Conservation (phyloP, 2,797 vertebrate species). For the Falco columbarius region DNA sequence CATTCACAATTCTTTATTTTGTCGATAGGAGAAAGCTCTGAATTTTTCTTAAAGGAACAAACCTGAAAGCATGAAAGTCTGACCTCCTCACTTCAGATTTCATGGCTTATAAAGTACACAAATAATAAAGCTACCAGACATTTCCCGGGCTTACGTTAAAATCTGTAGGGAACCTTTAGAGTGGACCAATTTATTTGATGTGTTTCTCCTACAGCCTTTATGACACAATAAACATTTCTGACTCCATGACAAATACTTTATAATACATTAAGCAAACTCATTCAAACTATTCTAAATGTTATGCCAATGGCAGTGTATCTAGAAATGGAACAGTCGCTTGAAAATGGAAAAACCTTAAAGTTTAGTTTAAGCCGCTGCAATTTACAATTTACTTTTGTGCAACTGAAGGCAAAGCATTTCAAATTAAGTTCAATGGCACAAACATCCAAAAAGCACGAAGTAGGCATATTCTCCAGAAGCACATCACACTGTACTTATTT, state of each 20-base stretch:
- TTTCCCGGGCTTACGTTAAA: not conserved
- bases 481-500: not conserved
- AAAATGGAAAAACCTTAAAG: not conserved
- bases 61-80: not conserved
- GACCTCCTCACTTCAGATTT: not conserved
- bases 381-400: not conserved
- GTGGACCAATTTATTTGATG: conserved; percentile 39
- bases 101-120: conserved; percentile 8
- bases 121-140: conserved; percentile 31
- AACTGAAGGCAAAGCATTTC: not conserved
- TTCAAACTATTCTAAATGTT: not conserved
- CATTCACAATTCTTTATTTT: not conserved
- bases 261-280: conserved; percentile 6
- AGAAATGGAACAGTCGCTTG: not conserved
- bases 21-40: not conserved
- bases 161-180: not conserved
- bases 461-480: not conserved
- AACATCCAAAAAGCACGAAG: not conserved
- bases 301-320: not conserved
- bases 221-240: conserved; percentile 45
- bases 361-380: not conserved
- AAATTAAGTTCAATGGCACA: not conserved
- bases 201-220: conserved; percentile 43
- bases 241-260: conserved; percentile 22
- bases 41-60: not conserved